A percentile compares a stretch with the other conserved stretches of the same genome.
Conservation (phyloP, 2,888 invertebrate species). For the Harpalus rubripes region DNA sequence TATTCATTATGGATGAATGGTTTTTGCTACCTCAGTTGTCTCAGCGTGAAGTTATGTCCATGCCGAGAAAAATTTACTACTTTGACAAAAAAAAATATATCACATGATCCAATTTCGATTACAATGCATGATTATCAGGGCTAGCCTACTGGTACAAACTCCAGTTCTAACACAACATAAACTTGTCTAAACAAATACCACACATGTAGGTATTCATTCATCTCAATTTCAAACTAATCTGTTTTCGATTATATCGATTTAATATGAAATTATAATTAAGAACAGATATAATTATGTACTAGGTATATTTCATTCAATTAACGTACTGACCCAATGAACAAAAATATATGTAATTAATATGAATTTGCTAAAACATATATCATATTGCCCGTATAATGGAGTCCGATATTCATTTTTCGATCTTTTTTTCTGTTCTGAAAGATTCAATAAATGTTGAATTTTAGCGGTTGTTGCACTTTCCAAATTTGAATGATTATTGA, state of each 20-base stretch:
- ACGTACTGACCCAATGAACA: neutral
- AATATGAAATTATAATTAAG: neutral
- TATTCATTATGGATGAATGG: conserved; percentile 53
- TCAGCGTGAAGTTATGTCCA: conserved; percentile 54
- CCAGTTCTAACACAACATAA: neutral
- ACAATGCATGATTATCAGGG: conserved; percentile 35
- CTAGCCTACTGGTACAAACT: conserved; percentile 39
- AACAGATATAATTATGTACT: neutral
- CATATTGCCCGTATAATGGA: too few species aligned
- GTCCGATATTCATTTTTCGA: too few species aligned
- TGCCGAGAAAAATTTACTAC: conserved; percentile 38
- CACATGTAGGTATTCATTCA: conserved; percentile 18
- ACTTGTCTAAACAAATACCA: conserved; percentile 22
- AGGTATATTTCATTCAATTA: neutral
- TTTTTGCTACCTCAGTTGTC: conserved; percentile 57
- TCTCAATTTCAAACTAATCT: neutral
- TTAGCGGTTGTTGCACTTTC: too few species aligned
- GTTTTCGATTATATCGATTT: neutral
- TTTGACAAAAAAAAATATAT: conserved; percentile 53
- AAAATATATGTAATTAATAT: neutral
- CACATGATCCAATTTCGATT: conserved; percentile 53
- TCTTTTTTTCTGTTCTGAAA: too few species aligned
- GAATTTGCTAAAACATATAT: too few species aligned
- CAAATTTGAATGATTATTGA: too few species aligned
- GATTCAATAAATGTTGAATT: too few species aligned